phyloP scores from a whole-genome alignment of 2,113 vertebrate genomes.

The Cephalopterus ornatus region DNA sequence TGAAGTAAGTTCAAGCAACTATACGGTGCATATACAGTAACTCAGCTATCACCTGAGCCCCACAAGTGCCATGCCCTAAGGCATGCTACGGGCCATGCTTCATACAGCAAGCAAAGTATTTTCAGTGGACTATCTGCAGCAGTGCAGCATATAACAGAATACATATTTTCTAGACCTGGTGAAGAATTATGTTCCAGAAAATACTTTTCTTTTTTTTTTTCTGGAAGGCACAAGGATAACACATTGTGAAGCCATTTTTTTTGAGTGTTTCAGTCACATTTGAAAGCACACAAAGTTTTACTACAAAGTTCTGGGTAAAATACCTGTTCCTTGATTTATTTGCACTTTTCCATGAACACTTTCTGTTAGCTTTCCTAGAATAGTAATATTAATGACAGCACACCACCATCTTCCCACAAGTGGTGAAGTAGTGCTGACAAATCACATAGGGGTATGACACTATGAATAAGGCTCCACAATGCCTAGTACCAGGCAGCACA shows the following conservation, averaged over 20 bases:
- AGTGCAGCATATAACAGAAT: slow-evolving; percentile 5
- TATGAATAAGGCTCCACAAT: slow-evolving; percentile 1
- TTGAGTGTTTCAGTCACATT: rapidly evolving
- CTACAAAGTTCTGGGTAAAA: not conserved
- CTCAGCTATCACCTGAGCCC: slow-evolving; percentile 41
- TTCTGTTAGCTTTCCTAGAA: not conserved
- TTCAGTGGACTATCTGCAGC: slow-evolving; percentile 53
- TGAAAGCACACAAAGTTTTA: not conserved
- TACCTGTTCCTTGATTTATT: not conserved
- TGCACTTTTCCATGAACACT: not conserved
- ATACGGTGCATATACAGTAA: not conserved
- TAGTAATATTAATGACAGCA: not conserved
- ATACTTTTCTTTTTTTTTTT: not conserved
- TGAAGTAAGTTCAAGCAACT: slow-evolving; percentile 27
- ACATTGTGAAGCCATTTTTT: not conserved
- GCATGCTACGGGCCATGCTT: slow-evolving; percentile 61
- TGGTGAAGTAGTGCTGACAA: not conserved
- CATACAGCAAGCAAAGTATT: slow-evolving; percentile 46
- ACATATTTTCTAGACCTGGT: slow-evolving; percentile 13
- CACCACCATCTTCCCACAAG: not conserved
- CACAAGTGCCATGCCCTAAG: slow-evolving; percentile 60
- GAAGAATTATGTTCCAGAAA: slow-evolving; percentile 48
- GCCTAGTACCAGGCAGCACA: slow-evolving; percentile 11
- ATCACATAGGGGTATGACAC: not conserved
- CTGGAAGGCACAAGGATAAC: not conserved